Conservation (phyloP, 2,888 invertebrate species). For the Scaptomyza flava region DNA sequence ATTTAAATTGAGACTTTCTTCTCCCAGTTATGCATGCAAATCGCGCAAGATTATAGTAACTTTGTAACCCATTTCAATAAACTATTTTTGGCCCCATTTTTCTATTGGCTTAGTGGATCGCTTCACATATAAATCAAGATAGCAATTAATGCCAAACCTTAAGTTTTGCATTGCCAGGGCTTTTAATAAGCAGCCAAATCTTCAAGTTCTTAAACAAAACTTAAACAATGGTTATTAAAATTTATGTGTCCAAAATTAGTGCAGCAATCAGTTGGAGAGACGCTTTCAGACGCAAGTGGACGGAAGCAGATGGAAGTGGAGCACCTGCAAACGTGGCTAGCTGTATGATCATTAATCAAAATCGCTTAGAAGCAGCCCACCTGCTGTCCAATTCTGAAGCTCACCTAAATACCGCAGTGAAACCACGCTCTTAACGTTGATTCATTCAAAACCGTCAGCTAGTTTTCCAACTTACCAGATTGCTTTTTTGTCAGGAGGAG, state of each 20-base stretch:
- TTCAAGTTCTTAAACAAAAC: not conserved
- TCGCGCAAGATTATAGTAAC: too few species aligned
- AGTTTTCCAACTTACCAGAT: conserved; percentile 29
- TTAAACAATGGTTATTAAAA: conserved; percentile 58
- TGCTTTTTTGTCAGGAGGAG: conserved; percentile 41
- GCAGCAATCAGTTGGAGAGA: conserved; percentile 33
- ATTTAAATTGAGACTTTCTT: too few species aligned
- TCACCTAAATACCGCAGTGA: conserved; percentile 65
- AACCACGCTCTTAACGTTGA: conserved; percentile 30
- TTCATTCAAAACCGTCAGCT: conserved; percentile 30
- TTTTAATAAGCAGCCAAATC: conserved; percentile 27
- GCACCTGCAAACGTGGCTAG: conserved; percentile 10
- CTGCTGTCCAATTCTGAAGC: conserved; percentile 26
- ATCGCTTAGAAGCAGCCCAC: conserved; percentile 44
- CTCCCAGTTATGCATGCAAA: too few species aligned
- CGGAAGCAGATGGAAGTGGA: conserved; percentile 11
- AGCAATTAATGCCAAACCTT: not conserved
- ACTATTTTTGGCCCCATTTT: not conserved
- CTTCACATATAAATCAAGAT: not conserved
- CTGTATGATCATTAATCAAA: conserved; percentile 19
- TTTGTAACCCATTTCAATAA: not conserved
- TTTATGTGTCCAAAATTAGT: conserved; percentile 58
- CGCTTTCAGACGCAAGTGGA: conserved; percentile 25
- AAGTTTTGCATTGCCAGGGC: not conserved
- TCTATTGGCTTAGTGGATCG: not conserved